Evolutionary conservation across 2,888 invertebrate species (phyloP).

Genomic region (Drosophila mulleri): DNA sequence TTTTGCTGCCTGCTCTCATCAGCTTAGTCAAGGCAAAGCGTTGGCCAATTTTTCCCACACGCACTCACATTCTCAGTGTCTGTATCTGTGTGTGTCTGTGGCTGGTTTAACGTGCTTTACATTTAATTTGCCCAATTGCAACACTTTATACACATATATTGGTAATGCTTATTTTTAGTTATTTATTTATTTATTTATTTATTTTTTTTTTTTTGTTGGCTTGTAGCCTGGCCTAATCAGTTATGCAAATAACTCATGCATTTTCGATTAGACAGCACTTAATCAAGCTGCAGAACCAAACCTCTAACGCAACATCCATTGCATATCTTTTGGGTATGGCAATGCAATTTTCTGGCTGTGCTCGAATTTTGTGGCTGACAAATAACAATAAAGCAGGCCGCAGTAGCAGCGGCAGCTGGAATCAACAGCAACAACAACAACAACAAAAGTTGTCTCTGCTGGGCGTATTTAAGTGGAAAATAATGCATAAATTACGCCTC

Average conservation of each 20-base stretch:
- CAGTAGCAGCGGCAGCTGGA: slow-evolving; percentile 8
- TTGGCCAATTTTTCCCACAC: slow-evolving; percentile 11
- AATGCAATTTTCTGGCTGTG: slow-evolving; percentile 47
- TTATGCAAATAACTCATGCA: slow-evolving; percentile 69
- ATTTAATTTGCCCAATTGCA: slow-evolving; percentile 44
- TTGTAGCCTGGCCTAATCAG: slow-evolving; percentile 39
- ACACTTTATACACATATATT: background rate
- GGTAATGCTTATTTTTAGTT: background rate
- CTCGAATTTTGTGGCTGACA: slow-evolving; percentile 36
- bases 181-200: background rate
- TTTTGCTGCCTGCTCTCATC: slow-evolving; percentile 13
- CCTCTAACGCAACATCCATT: slow-evolving; percentile 15
- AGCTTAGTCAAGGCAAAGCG: slow-evolving; percentile 9
- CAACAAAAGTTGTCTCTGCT: slow-evolving; percentile 23
- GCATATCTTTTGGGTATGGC: slow-evolving; percentile 18
- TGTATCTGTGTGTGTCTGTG: slow-evolving; percentile 1
- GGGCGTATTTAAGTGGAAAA: slow-evolving; percentile 67
- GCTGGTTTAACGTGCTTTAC: slow-evolving; percentile 33
- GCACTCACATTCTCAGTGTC: slow-evolving; percentile 16
- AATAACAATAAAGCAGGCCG: slow-evolving; percentile 38
- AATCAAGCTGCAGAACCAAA: slow-evolving; percentile 46
- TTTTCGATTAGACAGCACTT: slow-evolving; percentile 67
- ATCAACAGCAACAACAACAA: slow-evolving; percentile 8
- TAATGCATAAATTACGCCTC: slow-evolving; percentile 75
- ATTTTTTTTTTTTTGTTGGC: background rate